Percentiles rank a stretch among this genome's conserved stretches.
Conservation (phyloP, 1,140 invertebrate species). For the Papilio glaucus region DNA sequence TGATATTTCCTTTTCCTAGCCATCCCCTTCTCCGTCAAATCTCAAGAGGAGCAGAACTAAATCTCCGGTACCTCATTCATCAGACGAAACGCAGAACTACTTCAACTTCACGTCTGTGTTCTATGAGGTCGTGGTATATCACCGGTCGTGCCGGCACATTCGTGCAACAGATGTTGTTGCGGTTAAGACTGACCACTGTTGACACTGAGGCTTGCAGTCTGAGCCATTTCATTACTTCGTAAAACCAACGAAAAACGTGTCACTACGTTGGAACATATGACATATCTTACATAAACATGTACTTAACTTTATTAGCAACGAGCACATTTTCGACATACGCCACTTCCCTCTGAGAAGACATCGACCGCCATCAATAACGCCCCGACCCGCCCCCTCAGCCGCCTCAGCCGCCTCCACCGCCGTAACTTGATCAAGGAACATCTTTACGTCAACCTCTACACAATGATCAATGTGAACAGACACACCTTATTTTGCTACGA, state of each 20-base stretch:
- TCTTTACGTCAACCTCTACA: neutral
- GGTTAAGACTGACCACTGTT: too few relatives aligned
- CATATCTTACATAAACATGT: neutral
- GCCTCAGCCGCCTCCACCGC: neutral
- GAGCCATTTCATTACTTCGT: neutral
- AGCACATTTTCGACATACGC: neutral
- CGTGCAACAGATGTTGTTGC: too few relatives aligned
- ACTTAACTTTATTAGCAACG: neutral
- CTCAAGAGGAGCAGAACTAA: too few relatives aligned
- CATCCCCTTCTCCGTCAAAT: too few relatives aligned
- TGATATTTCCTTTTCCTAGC: too few relatives aligned
- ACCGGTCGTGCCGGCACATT: too few relatives aligned
- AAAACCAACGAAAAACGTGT: neutral
- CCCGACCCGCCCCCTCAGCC: neutral
- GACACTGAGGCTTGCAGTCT: too few relatives aligned
- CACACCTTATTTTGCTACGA: constrained; percentile 5
- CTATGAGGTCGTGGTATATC: too few relatives aligned
- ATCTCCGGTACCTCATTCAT: too few relatives aligned
- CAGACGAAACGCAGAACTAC: too few relatives aligned
- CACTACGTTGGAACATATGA: neutral
- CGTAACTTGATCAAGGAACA: neutral
- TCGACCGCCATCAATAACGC: neutral
- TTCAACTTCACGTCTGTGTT: too few relatives aligned
- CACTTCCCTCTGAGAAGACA: neutral
- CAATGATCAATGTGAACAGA: neutral